Percentiles rank a stretch among this genome's conserved stretches.
phyloP scores from a whole-genome alignment of 1,140 invertebrate species.

The Bombus polaris region DNA sequence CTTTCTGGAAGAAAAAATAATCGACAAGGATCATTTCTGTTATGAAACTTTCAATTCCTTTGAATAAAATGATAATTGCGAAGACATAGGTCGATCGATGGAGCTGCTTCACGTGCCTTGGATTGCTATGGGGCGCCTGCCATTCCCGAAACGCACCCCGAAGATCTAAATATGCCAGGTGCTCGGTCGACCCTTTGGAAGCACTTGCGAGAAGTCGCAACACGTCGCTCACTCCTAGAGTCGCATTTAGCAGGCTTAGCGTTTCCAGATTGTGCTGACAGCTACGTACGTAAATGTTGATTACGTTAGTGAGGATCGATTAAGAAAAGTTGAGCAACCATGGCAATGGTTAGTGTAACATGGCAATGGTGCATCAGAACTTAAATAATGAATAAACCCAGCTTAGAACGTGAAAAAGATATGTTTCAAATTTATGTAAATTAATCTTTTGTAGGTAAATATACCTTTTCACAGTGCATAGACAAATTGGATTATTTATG shows the following conservation, averaged over 20 bases:
- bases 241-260: constrained; percentile 78
- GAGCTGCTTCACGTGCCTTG: constrained; percentile 65
- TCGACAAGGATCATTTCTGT: neutral
- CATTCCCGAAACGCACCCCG: constrained; percentile 79
- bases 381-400: neutral
- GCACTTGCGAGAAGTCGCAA: constrained; percentile 75
- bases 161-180: constrained; percentile 73
- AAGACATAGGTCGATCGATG: neutral
- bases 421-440: neutral
- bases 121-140: constrained; percentile 77
- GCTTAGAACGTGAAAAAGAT: neutral
- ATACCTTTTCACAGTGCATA: too few species aligned
- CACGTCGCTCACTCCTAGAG: constrained; percentile 76
- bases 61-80: neutral
- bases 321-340: neutral
- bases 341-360: too few species aligned
- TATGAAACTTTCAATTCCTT: neutral
- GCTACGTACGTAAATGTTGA: constrained; percentile 52
- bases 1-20: neutral
- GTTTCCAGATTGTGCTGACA: constrained; percentile 75
- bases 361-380: neutral
- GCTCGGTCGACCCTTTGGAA: constrained; percentile 67
- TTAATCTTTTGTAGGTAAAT: too few species aligned
- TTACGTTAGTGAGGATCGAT: neutral
- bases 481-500: too few species aligned